Conservation (phyloP, 2,888 invertebrate genomes). For the Hemistola chrysoprasaria region DNA sequence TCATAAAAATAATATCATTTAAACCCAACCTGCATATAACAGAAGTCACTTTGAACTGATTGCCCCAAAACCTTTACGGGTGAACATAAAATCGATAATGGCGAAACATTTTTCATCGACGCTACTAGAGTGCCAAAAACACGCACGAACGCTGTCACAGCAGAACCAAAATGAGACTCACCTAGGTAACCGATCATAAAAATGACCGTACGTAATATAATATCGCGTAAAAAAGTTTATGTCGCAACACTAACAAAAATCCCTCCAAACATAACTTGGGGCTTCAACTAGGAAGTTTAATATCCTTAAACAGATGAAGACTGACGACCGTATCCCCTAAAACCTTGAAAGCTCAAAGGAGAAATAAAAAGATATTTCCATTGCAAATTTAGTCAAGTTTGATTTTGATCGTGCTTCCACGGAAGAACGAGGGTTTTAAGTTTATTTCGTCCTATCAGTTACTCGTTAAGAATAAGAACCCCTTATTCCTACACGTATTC, state of each 20-base stretch:
- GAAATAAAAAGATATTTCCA: constrained; percentile 69
- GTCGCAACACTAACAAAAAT: constrained; percentile 20
- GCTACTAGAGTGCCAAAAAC: neutral
- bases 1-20: too few relatives aligned
- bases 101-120: neutral
- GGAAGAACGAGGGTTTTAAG: constrained; percentile 38
- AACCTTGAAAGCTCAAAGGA: constrained; percentile 59
- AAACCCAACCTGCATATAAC: too few relatives aligned
- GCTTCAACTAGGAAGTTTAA: constrained; percentile 48
- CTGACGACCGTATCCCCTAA: constrained; percentile 50
- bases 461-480: too few relatives aligned
- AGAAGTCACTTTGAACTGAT: too few relatives aligned
- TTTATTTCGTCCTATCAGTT: too few relatives aligned
- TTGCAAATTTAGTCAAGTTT: constrained; percentile 61
- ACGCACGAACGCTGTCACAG: constrained; percentile 14
- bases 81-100: neutral
- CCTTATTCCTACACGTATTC: too few relatives aligned
- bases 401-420: constrained; percentile 57
- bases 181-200: constrained; percentile 15
- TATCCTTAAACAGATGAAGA: constrained; percentile 60
- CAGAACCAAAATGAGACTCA: constrained; percentile 5
- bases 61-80: constrained; percentile 23
- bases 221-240: constrained; percentile 18
- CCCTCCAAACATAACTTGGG: constrained; percentile 17
- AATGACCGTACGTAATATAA: constrained; percentile 17